Percentiles rank a stretch among this genome's conserved stretches.
Evolutionary conservation across 2,797 vertebrate genomes (phyloP).

Genomic region (Hemibagrus guttatus): DNA sequence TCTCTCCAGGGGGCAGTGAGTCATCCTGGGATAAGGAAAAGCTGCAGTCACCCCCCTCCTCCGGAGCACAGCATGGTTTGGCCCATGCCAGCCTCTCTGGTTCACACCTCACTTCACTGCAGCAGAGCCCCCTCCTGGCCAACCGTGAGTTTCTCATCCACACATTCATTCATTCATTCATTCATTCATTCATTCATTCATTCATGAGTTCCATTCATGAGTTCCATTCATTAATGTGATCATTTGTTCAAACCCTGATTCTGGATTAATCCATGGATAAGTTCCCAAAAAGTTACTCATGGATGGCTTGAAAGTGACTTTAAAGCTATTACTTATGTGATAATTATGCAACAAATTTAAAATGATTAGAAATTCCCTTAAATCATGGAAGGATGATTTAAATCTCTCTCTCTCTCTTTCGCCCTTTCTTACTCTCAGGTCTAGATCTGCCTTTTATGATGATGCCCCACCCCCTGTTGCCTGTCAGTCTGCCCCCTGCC

Average conservation of each 20-base stretch:
- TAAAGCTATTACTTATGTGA: neutral
- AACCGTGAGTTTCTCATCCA: conserved; percentile 76
- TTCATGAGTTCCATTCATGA: neutral
- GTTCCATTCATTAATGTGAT: neutral
- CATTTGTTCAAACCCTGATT: neutral
- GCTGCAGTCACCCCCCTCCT: conserved; percentile 79
- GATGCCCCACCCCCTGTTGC: conserved; percentile 91
- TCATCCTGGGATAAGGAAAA: conserved; percentile 90
- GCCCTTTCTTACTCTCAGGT: conserved; percentile 68
- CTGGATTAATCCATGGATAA: neutral
- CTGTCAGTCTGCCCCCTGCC: conserved; percentile 88
- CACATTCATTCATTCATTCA: neutral
- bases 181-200: neutral
- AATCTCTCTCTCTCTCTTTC: neutral
- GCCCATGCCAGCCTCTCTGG: conserved; percentile 72
- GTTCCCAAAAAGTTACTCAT: neutral
- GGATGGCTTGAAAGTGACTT: neutral
- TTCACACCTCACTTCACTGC: conserved; percentile 79
- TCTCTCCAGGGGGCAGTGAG: conserved; percentile 81
- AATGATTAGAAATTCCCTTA: neutral
- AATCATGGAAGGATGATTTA: no score
- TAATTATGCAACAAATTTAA: neutral
- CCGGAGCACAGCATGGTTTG: conserved; percentile 76
- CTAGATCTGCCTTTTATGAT: conserved; percentile 92
- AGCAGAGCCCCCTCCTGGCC: conserved; percentile 84